Base-by-base conservation (phyloP, 92 coral and sea anemone species). In the Epizoanthus illoricatus region DNA sequence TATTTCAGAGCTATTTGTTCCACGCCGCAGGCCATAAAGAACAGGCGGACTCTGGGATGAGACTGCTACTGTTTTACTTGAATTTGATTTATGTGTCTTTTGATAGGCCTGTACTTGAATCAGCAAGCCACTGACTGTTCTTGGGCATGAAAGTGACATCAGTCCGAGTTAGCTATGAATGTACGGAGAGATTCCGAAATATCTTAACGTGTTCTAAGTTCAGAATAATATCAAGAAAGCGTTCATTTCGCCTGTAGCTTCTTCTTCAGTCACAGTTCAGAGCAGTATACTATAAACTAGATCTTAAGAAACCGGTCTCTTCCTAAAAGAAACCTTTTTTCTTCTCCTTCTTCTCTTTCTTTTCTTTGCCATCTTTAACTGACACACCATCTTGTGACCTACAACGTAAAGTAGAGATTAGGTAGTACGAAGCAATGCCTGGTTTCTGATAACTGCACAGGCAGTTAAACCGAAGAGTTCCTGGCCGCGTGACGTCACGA, bases 291-390 rank as follows among this genome's bases (percentile, higher is more conserved):
- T 21, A 15, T 15, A 68, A 68, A 39, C 8, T 40, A 16, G 47
- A 16, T 1, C 20, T 19, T 24, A n/a, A 20, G 33, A 19, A 16
- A 15, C 10, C n/a, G 17, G 40, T 41, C 12, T 40, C 23, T 63
- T 63, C 72, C 82, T 93, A 93, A 93, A 93, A 93, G 97, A 93
- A 93, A 56, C 97, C 97, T 81, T 93, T 93, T 84, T 84, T 93
- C 88, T 91, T 93, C 69, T 93, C 94, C 33, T 93, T 92, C 91
- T 93, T 88, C 49, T 88, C 91, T 75, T 85, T 93, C 47, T 76
- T 82, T 23, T 88, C 86, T 39, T 90, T 90, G 18, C 80, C 88
- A 43, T 92, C 97, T 84, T 92, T 92, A 33, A 83, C 86, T 3
- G 91, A 20, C 72, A 78, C 73, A 13, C 97, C 97, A 64, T 93